Evolutionary conservation across 2,888 invertebrate genomes (phyloP), one percentile per base, ranked within the genome.

Genomic region (Cryptophagus acutangulus): DNA sequence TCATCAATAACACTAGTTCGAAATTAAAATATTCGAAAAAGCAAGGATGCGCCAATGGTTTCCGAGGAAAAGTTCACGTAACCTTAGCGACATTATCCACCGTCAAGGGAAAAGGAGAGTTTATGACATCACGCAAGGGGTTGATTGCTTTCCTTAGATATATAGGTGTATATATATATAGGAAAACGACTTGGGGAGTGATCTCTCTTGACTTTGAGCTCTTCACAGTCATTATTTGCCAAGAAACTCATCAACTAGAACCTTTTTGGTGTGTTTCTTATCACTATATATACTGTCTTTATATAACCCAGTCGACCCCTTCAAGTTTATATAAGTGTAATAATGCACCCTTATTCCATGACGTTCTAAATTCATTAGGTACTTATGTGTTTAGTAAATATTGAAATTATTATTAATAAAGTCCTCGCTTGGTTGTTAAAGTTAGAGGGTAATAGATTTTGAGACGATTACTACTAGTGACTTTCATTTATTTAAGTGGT

Each of bases 61-160:
- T n/a, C n/a, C n/a, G n/a, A n/a, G 14, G 3, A 37, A 42, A 48
- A 45, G 47, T 53, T 42, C 49, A 55, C 53, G 53, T 54, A 55
- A 49, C 49, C 45, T 44, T 45, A 43, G 47, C 48, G 49, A 52
- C 52, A 51, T 54, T 52, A 55, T 49, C 45, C 51, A 46, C 38
- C 45, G 50, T 45, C 49, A 49, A 49, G 52, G 55, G 57, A 53
- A 45, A 49, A 43, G 46, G 46, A 51, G 38, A 41, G 38, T 55
- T 69, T 67, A 69, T 63, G 66, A 62, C 62, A 60, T 67, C 68
- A 69, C 67, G 67, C 67, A 67, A 66, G 57, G 62, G 65, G 66
- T 67, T 69, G 67, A 68, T 68, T 68, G 66, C 67, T 62, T 63
- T 48, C 45, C 48, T 51, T 45, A n/a, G n/a, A n/a, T n/a, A n/a